Evolutionary conservation across 2,888 invertebrate species (phyloP).

Genomic region (Andrena camellia): DNA sequence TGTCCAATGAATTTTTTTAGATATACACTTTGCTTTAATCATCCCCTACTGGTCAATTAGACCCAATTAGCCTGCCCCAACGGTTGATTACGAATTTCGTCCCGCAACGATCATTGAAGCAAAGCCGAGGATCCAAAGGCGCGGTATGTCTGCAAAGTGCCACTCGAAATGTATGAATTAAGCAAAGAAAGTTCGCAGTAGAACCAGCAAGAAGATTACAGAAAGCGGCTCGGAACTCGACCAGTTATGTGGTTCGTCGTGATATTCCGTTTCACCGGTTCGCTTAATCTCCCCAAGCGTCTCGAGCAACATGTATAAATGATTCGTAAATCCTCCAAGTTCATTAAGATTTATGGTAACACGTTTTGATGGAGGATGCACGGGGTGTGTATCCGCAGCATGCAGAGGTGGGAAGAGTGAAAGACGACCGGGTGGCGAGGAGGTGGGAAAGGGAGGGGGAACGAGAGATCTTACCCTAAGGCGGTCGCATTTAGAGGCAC

Average conservation of each 20-base stretch:
- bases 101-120: no score
- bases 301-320: slow-evolving; percentile 43
- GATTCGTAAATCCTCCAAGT: slow-evolving; percentile 52
- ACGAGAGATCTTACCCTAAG: slow-evolving; percentile 31
- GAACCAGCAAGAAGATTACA: not conserved
- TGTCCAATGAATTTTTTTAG: no score
- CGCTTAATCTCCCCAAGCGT: slow-evolving; percentile 36
- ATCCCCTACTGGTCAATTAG: no score
- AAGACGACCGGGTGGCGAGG: not conserved
- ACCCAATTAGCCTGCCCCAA: no score
- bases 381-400: not conserved
- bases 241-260: not conserved
- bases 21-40: no score
- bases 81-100: no score
- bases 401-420: not conserved
- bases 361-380: slow-evolving; percentile 36
- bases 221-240: not conserved
- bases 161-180: not conserved
- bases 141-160: not conserved
- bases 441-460: not conserved
- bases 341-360: slow-evolving; percentile 51
- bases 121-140: not conserved
- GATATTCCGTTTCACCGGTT: slow-evolving; percentile 17
- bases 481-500: slow-evolving; percentile 49
- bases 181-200: not conserved